phyloP scores from a whole-genome alignment of 2,888 invertebrate genomes.

The Patella ulyssiponensis region DNA sequence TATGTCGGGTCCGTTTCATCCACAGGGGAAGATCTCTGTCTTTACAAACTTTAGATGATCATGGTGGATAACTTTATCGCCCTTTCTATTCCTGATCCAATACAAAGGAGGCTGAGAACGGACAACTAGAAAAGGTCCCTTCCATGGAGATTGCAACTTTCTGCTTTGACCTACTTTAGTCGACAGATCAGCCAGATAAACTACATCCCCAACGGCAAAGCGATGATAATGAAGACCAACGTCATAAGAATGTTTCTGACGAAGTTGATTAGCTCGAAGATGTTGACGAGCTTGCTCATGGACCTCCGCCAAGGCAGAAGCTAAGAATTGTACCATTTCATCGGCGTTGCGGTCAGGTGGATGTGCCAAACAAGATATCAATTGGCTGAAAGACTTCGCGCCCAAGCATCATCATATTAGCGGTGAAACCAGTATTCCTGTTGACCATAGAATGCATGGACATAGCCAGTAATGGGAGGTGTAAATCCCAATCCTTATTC shows the following conservation, averaged over 20 bases:
- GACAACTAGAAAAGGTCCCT: background rate
- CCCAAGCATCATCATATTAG: slow-evolving; percentile 14
- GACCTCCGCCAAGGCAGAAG: background rate
- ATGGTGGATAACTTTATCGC: slow-evolving; percentile 12
- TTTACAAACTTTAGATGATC: slow-evolving; percentile 14
- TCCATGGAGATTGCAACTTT: background rate
- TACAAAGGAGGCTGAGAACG: background rate
- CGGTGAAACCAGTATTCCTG: slow-evolving; percentile 14
- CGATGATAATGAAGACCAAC: background rate
- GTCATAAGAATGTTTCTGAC: slow-evolving; percentile 29
- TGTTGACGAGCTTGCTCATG: background rate
- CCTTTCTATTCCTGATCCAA: slow-evolving; percentile 4
- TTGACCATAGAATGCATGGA: background rate
- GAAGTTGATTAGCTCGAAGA: background rate
- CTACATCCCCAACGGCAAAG: slow-evolving; percentile 10
- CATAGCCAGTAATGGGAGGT: too few species aligned
- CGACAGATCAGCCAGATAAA: slow-evolving; percentile 16
- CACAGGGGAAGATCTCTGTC: slow-evolving; percentile 4
- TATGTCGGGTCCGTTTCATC: background rate
- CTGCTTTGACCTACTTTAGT: slow-evolving; percentile 20
- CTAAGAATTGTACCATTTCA: too few species aligned
- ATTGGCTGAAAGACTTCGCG: slow-evolving; percentile 2
- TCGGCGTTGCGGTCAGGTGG: background rate
- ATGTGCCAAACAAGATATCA: slow-evolving; percentile 4
- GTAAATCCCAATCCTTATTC: background rate